Conservation (phyloP, 2,888 invertebrate genomes). For the Lathronympha strigana region DNA sequence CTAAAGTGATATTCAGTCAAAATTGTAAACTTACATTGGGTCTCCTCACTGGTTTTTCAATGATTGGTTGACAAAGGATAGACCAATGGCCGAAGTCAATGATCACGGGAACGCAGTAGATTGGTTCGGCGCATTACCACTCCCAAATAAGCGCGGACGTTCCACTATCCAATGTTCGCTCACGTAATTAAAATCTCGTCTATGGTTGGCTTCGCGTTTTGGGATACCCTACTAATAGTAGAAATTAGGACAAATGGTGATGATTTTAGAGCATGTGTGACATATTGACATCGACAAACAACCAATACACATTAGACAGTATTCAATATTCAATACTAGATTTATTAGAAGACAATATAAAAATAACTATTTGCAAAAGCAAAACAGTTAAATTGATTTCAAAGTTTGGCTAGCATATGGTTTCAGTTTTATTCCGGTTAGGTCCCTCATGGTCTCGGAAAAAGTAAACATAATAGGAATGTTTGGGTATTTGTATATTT, state of each 20-base stretch:
- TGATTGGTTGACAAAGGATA: conserved; percentile 95
- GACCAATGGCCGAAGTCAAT: conserved; percentile 93
- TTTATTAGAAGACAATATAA: no score
- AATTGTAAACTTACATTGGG: conserved; percentile 81
- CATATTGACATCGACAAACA: not conserved
- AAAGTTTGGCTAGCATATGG: no score
- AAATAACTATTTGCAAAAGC: no score
- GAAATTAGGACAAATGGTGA: conserved; percentile 8
- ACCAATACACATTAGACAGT: no score
- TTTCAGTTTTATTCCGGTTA: no score
- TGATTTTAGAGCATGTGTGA: not conserved
- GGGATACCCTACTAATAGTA: conserved; percentile 49
- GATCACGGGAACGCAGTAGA: conserved; percentile 90
- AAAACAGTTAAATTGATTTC: no score
- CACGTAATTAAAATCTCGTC: conserved; percentile 76
- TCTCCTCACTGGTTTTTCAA: conserved; percentile 89
- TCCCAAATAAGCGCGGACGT: conserved; percentile 81
- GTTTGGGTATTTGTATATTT: no score
- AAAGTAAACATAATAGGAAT: no score
- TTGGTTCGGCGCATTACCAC: conserved; percentile 86
- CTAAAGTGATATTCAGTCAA: conserved; percentile 67
- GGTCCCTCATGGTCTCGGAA: no score
- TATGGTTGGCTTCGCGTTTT: conserved; percentile 57
- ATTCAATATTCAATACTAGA: no score
- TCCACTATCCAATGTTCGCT: conserved; percentile 73